Evolutionary conservation across 2,113 vertebrate species (phyloP).

Genomic region (Hemichromis elongatus): DNA sequence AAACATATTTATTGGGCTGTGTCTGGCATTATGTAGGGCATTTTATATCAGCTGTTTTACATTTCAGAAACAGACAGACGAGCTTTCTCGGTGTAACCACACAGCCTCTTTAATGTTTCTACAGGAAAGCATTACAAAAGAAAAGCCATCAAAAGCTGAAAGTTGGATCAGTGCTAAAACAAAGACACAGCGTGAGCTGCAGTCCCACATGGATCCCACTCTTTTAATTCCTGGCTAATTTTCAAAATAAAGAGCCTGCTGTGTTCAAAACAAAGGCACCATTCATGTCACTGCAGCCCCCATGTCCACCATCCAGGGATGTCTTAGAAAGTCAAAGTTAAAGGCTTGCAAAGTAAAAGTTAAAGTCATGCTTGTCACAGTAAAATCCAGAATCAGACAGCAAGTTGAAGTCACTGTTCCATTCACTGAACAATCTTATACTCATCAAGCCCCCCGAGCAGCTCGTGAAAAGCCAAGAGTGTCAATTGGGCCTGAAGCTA

Average conservation of each 20-base stretch:
- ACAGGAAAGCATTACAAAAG: not conserved
- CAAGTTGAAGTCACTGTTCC: not conserved
- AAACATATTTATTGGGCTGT: not conserved
- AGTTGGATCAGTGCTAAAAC: not conserved
- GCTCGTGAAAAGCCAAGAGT: not conserved
- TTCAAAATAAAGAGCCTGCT: slow-evolving; percentile 49
- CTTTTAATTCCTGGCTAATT: slow-evolving; percentile 40
- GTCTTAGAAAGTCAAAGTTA: slow-evolving; percentile 11
- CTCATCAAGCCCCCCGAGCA: not conserved
- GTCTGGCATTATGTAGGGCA: not conserved
- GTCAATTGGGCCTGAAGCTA: slow-evolving; percentile 28
- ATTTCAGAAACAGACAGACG: not conserved
- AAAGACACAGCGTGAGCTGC: not conserved
- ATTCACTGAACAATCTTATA: not conserved
- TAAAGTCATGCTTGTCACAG: not conserved
- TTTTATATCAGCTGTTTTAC: not conserved
- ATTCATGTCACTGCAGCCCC: slow-evolving; percentile 37
- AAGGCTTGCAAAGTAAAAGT: not conserved
- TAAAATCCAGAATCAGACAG: not conserved
- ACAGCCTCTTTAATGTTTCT: not conserved
- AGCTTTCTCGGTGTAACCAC: not conserved
- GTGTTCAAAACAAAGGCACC: slow-evolving; percentile 48
- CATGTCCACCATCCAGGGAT: slow-evolving; percentile 5
- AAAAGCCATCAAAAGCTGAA: not conserved
- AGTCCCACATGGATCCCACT: slow-evolving; percentile 12